Evolutionary conservation across 2,113 vertebrate genomes (phyloP), one percentile per base, ranked within the genome.

Genomic region (Hassar affinis): DNA sequence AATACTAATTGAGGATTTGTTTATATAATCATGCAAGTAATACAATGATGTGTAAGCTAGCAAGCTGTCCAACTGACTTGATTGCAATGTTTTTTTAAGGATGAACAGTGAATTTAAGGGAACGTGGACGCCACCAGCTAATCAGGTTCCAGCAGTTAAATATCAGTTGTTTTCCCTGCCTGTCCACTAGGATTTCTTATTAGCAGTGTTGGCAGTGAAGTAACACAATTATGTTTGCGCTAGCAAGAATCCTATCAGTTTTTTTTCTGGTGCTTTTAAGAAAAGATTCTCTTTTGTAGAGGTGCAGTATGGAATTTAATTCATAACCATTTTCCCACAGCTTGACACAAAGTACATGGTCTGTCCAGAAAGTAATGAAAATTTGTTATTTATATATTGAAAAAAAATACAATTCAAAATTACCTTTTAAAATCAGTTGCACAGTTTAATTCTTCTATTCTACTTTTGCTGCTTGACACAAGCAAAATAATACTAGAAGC

Each of bases 261-360:
- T 0, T 68, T 9, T 7, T 33, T 64, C 27, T 30, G 25, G 3
- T 33, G 15, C 14, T n/a, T 69, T 69, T 52, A 66, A 12, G 3
- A 42, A 69, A 15, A 27, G 9, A 20, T 62, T 1, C 20, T 54
- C 27, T 45, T 25, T n/a, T 56, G 4, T 25, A 6, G 4, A 25
- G 22, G 51, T 56, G 42, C 25, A 42, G 3, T 15, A 68, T 80
- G 42, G 47, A 68, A 38, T 52, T 81, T 27, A 54, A 54, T 22
- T 68, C 15, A 22, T 27, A 27, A 18, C n/a, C 10, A 45, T 42
- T 71, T 45, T 12, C 20, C 45, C 69, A n/a, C 71, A 56, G 66
- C 47, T 71, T 82, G 38, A 72, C 14, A 42, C 51, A 71, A 57
- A 45, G 33, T 81, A 71, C 56, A 57, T 52, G 78, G 57, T 57